Evolutionary conservation across 1,140 invertebrate species (phyloP).

Genomic region (Lepidurus apus): DNA sequence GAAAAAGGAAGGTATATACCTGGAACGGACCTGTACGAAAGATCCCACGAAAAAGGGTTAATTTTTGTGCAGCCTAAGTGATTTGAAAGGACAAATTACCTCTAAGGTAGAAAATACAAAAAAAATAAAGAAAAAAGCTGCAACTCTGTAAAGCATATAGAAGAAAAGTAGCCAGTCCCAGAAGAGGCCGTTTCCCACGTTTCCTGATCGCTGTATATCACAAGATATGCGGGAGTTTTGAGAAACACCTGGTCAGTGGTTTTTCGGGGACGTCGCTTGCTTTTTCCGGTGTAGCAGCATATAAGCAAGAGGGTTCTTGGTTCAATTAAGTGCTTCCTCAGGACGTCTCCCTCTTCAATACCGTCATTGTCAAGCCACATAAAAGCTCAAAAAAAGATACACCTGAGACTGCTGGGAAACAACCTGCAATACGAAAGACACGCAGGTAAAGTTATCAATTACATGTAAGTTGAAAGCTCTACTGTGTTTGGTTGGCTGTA

Average conservation of each 20-base stretch:
- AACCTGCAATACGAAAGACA: neutral
- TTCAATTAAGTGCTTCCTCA: constrained; percentile 19
- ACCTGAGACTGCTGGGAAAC: constrained; percentile 17
- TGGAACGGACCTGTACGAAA: too few species aligned
- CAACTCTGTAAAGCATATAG: neutral
- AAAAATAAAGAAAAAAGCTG: neutral
- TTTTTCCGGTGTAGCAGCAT: neutral
- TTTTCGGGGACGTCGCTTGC: neutral
- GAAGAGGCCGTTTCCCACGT: neutral
- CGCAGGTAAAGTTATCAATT: neutral
- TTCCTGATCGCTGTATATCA: neutral
- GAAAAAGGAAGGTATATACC: too few species aligned
- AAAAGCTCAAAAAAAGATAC: neutral
- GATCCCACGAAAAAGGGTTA: neutral
- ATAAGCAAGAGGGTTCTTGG: neutral
- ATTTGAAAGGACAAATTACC: neutral
- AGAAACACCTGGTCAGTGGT: constrained; percentile 12
- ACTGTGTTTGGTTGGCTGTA: neutral
- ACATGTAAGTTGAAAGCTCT: neutral
- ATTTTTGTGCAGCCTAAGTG: neutral
- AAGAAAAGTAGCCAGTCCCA: neutral
- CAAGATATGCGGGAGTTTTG: neutral
- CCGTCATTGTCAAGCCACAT: neutral
- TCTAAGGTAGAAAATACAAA: neutral
- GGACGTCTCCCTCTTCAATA: neutral